Base-by-base conservation (phyloP, 2,113 vertebrate species). In the Polypterus senegalus region DNA sequence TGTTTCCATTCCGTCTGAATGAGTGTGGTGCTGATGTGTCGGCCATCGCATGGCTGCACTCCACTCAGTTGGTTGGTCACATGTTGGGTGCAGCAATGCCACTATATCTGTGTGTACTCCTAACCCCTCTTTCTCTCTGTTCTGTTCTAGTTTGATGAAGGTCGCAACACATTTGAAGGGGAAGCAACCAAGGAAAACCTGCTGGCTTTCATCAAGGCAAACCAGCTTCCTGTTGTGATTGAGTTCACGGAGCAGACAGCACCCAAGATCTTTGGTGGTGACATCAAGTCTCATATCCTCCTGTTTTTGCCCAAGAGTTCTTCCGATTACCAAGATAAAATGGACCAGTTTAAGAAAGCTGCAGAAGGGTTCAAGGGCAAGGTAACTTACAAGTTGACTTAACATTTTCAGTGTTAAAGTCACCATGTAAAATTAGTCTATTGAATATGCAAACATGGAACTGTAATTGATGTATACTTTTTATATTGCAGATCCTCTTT, bases 201-300 rank as follows among this genome's bases (percentile, higher is more conserved):
- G 27, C 63, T 92, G 72, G 80, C 77, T 66, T 99, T 98, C 71
- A 80, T 99, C 79, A 97, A 90, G 77, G 71, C 89, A 67, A 98
- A 99, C 77, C 90, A 97, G 62, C 77, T 99, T 63, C 96, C 96
- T 11, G 81, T 99, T 71, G 94, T 99, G 76, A 97, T 98, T 1
- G 96, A 99, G 81, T 99, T 99, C 77, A 98, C 96, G 0, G 96
- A 99, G 67, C 81, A 99, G 96, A 96, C 94, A 0, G 95, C 96
- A 51, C 95, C 95, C 1, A 99, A 97, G 86, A 97, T 99, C 75
- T 99, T 99, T 0, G 96, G 95, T 47, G 96, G 96, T n/a, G 95
- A 97, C 0, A 97, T 99, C 73, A 99, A 99, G 80, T 98, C 94
- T 5, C 96, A 98, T 68, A 96, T 97, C 72, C 83, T 99, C 60